Evolutionary conservation across 2,113 vertebrate species (phyloP).

Genomic region (Miniopterus natalensis): DNA sequence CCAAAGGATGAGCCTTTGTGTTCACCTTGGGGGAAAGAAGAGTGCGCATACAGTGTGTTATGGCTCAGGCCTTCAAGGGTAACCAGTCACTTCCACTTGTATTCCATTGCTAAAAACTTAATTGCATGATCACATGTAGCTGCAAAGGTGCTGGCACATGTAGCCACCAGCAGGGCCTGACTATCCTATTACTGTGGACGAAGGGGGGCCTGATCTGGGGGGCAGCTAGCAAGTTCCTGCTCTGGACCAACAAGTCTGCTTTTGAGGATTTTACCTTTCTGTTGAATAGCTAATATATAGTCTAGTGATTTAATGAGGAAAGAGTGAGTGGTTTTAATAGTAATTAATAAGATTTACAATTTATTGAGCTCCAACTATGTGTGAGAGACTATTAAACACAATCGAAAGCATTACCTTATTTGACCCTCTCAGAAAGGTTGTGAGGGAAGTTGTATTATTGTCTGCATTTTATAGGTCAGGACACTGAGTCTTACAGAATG

Average conservation of each 20-base stretch:
- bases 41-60: neutral
- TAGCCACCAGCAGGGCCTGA: neutral
- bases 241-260: neutral
- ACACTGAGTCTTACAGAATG: neutral
- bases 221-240: neutral
- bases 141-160: neutral
- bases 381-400: neutral
- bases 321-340: slow-evolving; percentile 1
- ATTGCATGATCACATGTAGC: neutral
- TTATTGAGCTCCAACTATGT: neutral
- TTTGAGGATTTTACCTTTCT: slow-evolving; percentile 21
- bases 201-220: neutral
- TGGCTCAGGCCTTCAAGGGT: neutral
- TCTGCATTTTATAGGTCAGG: slow-evolving; percentile 2
- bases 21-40: slow-evolving; percentile 16
- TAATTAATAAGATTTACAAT: neutral
- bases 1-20: neutral
- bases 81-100: neutral
- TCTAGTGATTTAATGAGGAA: neutral
- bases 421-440: neutral
- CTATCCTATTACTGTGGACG: neutral
- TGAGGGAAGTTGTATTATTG: neutral
- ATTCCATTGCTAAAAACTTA: neutral
- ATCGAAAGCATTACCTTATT: neutral
- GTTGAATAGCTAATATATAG: neutral